These are phyloP conservation scores for Cetoscarus ocellatus DNA, from an alignment of 2,797 vertebrate genomes.

Conservation along the genomic window DNA sequence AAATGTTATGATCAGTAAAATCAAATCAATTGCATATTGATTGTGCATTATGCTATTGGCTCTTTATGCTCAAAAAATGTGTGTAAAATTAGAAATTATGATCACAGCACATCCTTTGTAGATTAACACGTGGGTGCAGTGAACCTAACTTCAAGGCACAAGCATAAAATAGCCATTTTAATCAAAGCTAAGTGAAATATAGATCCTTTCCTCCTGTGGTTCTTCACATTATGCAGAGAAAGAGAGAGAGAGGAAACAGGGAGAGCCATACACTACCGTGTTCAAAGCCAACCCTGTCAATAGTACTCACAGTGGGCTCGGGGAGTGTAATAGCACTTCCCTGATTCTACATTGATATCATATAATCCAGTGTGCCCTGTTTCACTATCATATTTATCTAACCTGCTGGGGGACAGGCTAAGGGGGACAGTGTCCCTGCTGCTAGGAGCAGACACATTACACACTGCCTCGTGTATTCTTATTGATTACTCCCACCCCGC, in stretches of 20 bases:
- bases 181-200: slow-evolving; percentile 73
- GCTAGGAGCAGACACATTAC: slow-evolving; percentile 94
- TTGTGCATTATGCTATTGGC: slow-evolving; percentile 47
- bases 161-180: slow-evolving; percentile 63
- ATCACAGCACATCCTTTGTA: slow-evolving; percentile 50
- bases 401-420: slow-evolving; percentile 94
- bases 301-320: slow-evolving; percentile 96
- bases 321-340: slow-evolving; percentile 95
- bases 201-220: slow-evolving; percentile 59
- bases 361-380: slow-evolving; percentile 93
- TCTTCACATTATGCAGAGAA: slow-evolving; percentile 60
- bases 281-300: slow-evolving; percentile 90
- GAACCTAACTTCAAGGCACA: slow-evolving; percentile 56
- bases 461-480: slow-evolving; percentile 93
- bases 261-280: slow-evolving; percentile 74
- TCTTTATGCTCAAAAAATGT: slow-evolving; percentile 27
- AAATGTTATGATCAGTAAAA: slow-evolving; percentile 50
- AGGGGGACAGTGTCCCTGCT: slow-evolving; percentile 93
- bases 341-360: slow-evolving; percentile 93
- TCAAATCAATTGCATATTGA: slow-evolving; percentile 54
- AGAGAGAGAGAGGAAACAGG: slow-evolving; percentile 45
- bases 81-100: slow-evolving; percentile 42
- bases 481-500: slow-evolving; percentile 97
- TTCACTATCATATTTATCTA: slow-evolving; percentile 98
- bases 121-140: slow-evolving; percentile 48